These are phyloP conservation scores for Strix occidentalis DNA, from an alignment of 2,797 vertebrate genomes.

Conservation along the genomic window DNA sequence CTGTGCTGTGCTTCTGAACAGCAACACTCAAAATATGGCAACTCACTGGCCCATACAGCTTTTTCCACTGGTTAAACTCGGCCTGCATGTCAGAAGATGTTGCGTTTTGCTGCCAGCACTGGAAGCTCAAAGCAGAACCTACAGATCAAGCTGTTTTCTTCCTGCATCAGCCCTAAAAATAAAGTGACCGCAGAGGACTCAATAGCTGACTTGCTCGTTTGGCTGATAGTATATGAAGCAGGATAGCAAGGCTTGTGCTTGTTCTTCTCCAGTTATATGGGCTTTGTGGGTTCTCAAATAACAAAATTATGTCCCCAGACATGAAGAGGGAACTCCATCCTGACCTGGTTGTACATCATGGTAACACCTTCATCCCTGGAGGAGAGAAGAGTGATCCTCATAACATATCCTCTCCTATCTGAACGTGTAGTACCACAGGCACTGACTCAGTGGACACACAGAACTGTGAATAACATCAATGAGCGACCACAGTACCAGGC, in stretches of 20 bases:
- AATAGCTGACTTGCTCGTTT: constrained; percentile 13
- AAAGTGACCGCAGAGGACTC: constrained; percentile 54
- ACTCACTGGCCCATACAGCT: background rate
- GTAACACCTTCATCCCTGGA: background rate
- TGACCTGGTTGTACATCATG: background rate
- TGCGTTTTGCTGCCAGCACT: constrained; percentile 13
- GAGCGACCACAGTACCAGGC: background rate
- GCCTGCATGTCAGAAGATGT: background rate
- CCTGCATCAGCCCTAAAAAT: constrained; percentile 56
- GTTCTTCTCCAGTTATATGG: background rate
- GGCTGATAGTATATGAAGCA: background rate
- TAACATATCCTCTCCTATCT: background rate
- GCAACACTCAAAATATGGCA: background rate
- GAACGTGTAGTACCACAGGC: background rate
- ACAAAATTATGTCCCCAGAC: background rate
- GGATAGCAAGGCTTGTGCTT: background rate
- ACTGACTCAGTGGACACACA: background rate
- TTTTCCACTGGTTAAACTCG: constrained; percentile 33
- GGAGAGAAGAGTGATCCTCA: background rate
- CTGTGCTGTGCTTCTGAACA: background rate
- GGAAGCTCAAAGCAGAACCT: constrained; percentile 38
- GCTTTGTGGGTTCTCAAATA: background rate
- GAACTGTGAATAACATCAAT: background rate
- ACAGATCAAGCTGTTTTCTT: constrained; percentile 47
- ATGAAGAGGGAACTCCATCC: background rate